These are phyloP conservation scores for Standfussiana lucernea DNA, from an alignment of 2,888 invertebrate species.

Conservation along the genomic window DNA sequence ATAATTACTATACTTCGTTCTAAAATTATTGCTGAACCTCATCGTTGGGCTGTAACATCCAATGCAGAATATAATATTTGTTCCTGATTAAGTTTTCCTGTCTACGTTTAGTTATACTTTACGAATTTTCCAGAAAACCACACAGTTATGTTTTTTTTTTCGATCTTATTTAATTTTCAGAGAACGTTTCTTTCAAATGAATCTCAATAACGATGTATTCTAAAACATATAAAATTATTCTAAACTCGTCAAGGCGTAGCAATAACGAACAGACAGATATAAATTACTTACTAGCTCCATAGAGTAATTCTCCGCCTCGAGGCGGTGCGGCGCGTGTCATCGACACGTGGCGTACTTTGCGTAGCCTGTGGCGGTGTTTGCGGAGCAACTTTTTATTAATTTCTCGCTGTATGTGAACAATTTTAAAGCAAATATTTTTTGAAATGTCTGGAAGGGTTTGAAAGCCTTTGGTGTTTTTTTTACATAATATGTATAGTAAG, in stretches of 20 bases:
- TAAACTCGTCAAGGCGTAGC: background rate
- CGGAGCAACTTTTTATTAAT: background rate
- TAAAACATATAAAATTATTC: no score
- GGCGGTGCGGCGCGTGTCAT: constrained; percentile 18
- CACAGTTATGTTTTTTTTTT: background rate
- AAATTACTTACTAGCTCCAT: background rate
- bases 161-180: background rate
- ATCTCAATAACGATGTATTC: no score
- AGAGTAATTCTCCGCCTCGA: background rate
- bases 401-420: constrained; percentile 2
- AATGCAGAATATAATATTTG: background rate
- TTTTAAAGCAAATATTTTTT: constrained; percentile 7
- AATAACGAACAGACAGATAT: background rate
- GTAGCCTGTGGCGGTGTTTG: constrained; percentile 6
- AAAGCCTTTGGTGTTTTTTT: background rate
- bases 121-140: background rate
- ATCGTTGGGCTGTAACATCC: background rate
- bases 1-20: background rate
- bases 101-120: background rate
- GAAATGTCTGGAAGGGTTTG: background rate
- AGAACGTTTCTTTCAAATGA: background rate
- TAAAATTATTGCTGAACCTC: no score
- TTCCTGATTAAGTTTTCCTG: background rate
- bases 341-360: constrained; percentile 21
- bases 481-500: background rate